Base-by-base conservation (phyloP, 2,797 vertebrate species). In the Myotis vivesi region DNA sequence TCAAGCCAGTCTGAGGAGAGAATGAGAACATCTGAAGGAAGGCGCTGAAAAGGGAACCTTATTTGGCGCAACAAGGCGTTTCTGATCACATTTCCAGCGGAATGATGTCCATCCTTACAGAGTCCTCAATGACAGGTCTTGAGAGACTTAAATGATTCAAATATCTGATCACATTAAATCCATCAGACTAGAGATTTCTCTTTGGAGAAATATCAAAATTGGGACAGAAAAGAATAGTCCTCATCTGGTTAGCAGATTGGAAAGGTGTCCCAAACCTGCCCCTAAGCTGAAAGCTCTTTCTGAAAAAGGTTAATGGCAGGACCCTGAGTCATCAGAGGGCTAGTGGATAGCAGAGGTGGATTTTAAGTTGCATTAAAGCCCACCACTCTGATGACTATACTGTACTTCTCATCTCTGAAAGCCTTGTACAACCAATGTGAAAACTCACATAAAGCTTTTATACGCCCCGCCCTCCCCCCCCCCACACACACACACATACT, bases 111-210 rank as follows among this genome's bases (percentile, higher is more conserved):
- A 46, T 51, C 3, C 33, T 41, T 53, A 19, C 77, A 36, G 57
- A 30, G 36, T 1, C 20, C 38, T 81, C 62, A 66, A 83, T 30
- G 8, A 20, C 8, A 49, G 64, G 68, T 41, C 73, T 89, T 46
- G 17, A n/a, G 57, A 95, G 77, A 75, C 33, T 66, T 53, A 33
- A 33, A n/a, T 59, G 38, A 16, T 84, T 92, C 79, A 85, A 79
- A 66, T 86, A 25, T 53, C 38, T 80, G 62, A 59, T 66, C 57
- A 3, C 76, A 66, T 80, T 38, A 41, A 23, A 13, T 93, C 57
- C 71, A 53, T 33, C 55, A n/a, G 33, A 51, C 55, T 59, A 88
- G 55, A 53, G 41, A 44, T 20, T 57, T 93, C 84, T 72, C 62
- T 59, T 46, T 19, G 22, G 86, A 94, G 73, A 89, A 71, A 66